Conservation (phyloP, 2,113 vertebrate genomes). For the Dinomys branickii region DNA sequence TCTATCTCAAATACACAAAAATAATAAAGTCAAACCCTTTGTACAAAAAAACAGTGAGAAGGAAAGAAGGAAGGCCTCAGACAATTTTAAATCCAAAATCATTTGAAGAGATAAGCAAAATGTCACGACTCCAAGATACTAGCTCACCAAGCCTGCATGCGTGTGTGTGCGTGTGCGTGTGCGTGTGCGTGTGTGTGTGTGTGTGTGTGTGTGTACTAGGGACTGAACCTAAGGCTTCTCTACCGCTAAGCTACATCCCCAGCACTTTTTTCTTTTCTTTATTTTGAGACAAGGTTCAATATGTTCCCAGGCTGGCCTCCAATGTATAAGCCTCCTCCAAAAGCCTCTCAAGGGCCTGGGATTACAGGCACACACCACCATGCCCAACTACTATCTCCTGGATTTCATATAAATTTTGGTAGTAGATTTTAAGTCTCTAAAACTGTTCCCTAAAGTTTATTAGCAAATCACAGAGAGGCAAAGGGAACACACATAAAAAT, state of each 20-base stretch:
- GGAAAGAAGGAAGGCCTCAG: background rate
- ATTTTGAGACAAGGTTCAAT: background rate
- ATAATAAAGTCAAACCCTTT: background rate
- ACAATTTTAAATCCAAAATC: background rate
- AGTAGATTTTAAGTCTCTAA: background rate
- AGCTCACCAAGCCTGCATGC: background rate
- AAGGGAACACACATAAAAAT: background rate
- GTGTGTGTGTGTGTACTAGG: background rate
- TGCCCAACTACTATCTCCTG: background rate
- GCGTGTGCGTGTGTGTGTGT: background rate
- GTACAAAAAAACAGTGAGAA: background rate
- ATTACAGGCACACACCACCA: background rate
- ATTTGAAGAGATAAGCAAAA: background rate
- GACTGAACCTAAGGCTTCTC: background rate
- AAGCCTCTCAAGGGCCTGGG: background rate
- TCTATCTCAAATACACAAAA: conserved; percentile 9
- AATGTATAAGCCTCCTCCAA: background rate
- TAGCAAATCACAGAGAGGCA: background rate
- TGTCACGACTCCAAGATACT: background rate
- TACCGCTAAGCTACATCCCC: background rate
- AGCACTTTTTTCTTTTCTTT: background rate
- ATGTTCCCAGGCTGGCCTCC: background rate
- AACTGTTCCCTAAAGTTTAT: background rate
- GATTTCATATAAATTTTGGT: background rate
- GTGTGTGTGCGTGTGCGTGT: no score